Conservation (phyloP, 1,140 invertebrate genomes). For the Metopolophium dirhodum region DNA sequence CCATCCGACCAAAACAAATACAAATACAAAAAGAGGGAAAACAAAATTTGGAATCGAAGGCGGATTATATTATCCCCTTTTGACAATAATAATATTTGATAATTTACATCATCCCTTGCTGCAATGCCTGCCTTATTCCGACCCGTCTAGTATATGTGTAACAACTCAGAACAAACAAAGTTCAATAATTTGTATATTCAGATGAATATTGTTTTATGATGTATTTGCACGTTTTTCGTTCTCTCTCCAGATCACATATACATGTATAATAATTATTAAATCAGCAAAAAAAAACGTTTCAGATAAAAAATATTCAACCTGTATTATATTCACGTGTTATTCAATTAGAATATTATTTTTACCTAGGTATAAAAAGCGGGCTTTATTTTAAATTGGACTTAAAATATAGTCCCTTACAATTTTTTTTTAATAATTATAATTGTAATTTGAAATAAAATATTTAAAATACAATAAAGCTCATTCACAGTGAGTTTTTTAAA, state of each 20-base stretch:
- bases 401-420: not conserved
- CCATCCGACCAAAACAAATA: not conserved
- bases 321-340: not conserved
- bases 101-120: not conserved
- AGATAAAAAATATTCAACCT: not conserved
- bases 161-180: not conserved
- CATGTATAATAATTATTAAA: not conserved
- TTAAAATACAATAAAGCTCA: not conserved
- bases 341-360: not conserved
- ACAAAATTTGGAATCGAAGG: constrained; percentile 11
- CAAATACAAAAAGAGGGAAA: not conserved
- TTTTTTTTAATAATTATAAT: not conserved
- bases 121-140: not conserved
- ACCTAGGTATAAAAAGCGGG: not conserved
- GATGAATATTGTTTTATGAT: not conserved
- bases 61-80: not conserved
- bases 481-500: too few species aligned
- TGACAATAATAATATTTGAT: not conserved
- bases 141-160: not conserved
- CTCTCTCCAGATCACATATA: not conserved
- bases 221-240: not conserved
- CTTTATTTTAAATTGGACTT: not conserved
- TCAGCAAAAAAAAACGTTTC: not conserved
- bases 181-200: not conserved
- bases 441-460: not conserved